Evolutionary conservation across 2,797 vertebrate species (phyloP).

Genomic region (Pipistrellus nathusii): DNA sequence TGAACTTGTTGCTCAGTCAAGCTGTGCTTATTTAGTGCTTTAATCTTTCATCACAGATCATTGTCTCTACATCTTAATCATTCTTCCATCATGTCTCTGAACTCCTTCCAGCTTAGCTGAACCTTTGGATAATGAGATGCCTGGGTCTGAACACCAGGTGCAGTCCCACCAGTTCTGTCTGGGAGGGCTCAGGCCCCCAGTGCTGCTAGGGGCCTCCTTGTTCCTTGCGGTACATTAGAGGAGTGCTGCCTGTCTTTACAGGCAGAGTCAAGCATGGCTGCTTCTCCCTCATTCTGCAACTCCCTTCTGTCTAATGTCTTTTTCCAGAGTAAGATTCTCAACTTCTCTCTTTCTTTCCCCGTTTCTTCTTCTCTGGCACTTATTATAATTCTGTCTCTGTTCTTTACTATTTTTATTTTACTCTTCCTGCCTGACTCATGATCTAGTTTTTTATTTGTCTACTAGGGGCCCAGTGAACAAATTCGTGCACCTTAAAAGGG

Average conservation of each 20-base stretch:
- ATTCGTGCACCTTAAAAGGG: too few relatives aligned
- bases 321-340: not conserved
- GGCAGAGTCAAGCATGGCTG: not conserved
- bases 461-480: too few relatives aligned
- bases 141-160: constrained; percentile 43
- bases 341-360: not conserved
- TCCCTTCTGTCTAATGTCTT: constrained; percentile 24
- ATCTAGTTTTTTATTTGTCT: not conserved
- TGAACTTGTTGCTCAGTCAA: constrained; percentile 19
- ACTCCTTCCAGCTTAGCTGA: constrained; percentile 65
- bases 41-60: constrained; percentile 64
- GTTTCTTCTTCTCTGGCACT: not conserved
- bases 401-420: not conserved
- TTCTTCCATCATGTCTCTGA: constrained; percentile 59
- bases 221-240: constrained; percentile 40
- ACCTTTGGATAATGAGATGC: constrained; percentile 44
- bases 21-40: not conserved
- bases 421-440: not conserved
- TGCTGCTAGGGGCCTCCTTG: not conserved
- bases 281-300: not conserved
- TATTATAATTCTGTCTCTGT: not conserved
- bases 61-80: constrained; percentile 35
- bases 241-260: constrained; percentile 24
- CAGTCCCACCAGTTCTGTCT: not conserved
- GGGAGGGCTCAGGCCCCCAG: not conserved